Conservation (phyloP, 1,140 invertebrate species). For the Portunus trituberculatus region DNA sequence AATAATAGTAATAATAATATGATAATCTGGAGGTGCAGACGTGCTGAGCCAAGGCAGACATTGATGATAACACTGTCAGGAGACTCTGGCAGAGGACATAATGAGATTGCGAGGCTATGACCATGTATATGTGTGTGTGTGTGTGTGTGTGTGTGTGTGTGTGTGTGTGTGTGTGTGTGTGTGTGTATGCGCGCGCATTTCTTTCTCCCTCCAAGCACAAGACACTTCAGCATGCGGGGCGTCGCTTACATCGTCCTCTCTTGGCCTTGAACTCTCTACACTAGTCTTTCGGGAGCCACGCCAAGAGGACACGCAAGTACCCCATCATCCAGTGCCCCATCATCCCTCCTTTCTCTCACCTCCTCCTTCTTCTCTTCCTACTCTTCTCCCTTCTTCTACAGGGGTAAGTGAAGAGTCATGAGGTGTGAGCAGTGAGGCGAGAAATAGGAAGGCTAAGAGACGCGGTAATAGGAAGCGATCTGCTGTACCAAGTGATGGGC, state of each 20-base stretch:
- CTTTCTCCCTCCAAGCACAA: neutral
- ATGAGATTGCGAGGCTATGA: neutral
- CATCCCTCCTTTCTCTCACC: neutral
- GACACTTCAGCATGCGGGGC: conserved; percentile 42
- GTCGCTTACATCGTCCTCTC: conserved; percentile 42
- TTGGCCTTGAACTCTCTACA: conserved; percentile 58
- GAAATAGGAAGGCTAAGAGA: neutral
- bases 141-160: conserved; percentile 3
- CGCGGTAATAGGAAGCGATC: neutral
- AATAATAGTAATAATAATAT: neutral
- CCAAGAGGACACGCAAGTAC: conserved; percentile 45
- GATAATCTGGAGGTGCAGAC: neutral
- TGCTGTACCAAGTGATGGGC: neutral
- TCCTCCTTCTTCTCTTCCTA: neutral
- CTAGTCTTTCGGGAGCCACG: conserved; percentile 16
- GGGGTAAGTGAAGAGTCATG: neutral
- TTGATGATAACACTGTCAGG: neutral
- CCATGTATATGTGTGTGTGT: neutral
- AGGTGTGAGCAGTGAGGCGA: neutral
- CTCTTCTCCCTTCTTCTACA: neutral
- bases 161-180: neutral
- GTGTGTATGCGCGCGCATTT: neutral
- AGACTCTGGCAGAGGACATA: neutral
- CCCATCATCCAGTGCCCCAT: neutral
- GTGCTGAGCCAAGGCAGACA: neutral